Percentiles rank a stretch among this genome's conserved stretches.
Conservation (phyloP, 2,888 invertebrate species). For the Halictus quadricinctus region DNA sequence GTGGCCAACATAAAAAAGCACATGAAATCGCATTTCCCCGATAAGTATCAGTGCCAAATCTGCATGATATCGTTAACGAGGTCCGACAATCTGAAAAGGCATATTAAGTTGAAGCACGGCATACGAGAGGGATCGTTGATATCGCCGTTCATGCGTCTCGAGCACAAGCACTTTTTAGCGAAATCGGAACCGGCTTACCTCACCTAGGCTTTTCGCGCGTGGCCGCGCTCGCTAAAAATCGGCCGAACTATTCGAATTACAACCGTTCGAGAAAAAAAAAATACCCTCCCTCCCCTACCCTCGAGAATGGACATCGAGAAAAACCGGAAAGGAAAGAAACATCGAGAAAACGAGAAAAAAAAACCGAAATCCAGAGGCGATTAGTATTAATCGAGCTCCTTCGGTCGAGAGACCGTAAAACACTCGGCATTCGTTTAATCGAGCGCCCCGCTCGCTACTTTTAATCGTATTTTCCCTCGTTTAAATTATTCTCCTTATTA, state of each 20-base stretch:
- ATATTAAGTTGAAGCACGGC: constrained; percentile 83
- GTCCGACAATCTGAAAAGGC: constrained; percentile 83
- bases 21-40: constrained; percentile 82
- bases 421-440: constrained; percentile 13
- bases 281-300: background rate
- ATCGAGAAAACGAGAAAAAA: background rate
- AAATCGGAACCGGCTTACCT: constrained; percentile 79
- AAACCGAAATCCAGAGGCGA: background rate
- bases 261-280: background rate
- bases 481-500: constrained; percentile 36
- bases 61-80: constrained; percentile 83
- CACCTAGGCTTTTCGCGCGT: constrained; percentile 65
- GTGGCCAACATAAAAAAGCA: constrained; percentile 82
- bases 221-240: constrained; percentile 11
- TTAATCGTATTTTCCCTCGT: constrained; percentile 39
- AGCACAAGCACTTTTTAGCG: constrained; percentile 77
- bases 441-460: constrained; percentile 28
- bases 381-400: constrained; percentile 31
- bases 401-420: constrained; percentile 25
- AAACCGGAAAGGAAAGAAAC: background rate
- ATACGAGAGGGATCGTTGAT: constrained; percentile 78
- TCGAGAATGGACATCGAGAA: constrained; percentile 10
- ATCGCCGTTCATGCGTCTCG: constrained; percentile 78
- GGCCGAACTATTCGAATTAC: background rate
- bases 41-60: constrained; percentile 82